Evolutionary conservation across 2,888 invertebrate genomes (phyloP), one percentile per base, ranked within the genome.

Genomic region (Allacma fusca): DNA sequence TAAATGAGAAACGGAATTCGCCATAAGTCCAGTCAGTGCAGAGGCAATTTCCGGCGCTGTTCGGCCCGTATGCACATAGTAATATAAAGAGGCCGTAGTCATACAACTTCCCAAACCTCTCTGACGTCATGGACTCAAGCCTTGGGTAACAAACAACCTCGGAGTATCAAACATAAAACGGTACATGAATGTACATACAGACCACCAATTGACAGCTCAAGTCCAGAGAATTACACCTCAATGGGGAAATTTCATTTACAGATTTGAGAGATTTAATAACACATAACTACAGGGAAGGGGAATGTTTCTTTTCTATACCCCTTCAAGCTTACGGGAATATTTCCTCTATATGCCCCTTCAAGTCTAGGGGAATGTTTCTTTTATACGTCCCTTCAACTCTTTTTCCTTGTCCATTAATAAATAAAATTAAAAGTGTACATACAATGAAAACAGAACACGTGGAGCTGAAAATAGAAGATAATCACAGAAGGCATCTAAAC

Each of bases 1-100:
- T 50, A 50, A 62, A 12, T 21, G 19, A 16, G 57, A 57, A 57
- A 57, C 21, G n/a, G 57, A 57, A 57, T 57, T 57, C 57, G 57
- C 57, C 4, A 57, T 21, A 16, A 16, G 21, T 57, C 19, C n/a
- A 21, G n/a, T 21, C 57, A 57, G 21, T 21, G 57, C 57, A 62
- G 7, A 62, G 62, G 62, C 62, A 62, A 62, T 62, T 62, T 62
- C 62, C 62, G 62, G 62, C 4, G 7, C 62, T 62, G n/a, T 21
- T 16, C 13, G 57, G 9, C 4, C 34, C 9, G 34, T 34, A 9
- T 34, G 34, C 34, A 50, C 50, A 50, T 16, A 50, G n/a, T 16
- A 9, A 16, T 50, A n/a, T 16, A 50, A 9, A n/a, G 34, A 34
- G 9, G 34, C 9, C 2, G 50, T 16, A 50, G 2, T n/a, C 19